Percentiles rank a stretch among this genome's conserved stretches.
phyloP scores from a whole-genome alignment of 2,888 invertebrate species.

The Julus scandinavius region DNA sequence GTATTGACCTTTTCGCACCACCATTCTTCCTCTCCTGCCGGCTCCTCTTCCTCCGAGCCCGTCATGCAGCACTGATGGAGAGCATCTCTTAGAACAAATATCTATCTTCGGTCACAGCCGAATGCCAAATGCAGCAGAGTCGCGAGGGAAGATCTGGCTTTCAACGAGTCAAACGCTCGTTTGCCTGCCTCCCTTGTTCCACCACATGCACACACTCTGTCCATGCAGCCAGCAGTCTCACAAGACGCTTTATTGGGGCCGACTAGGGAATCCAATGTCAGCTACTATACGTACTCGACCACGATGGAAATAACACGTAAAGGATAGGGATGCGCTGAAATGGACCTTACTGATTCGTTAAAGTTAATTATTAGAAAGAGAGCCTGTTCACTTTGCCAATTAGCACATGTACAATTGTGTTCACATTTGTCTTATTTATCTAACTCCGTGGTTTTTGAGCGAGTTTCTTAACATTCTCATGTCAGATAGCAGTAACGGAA shows the following conservation, averaged over 20 bases:
- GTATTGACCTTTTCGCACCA: slow-evolving; percentile 54
- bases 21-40: slow-evolving; percentile 50
- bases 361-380: too few species aligned
- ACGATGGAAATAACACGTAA: too few species aligned
- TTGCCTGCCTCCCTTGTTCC: not conserved
- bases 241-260: not conserved
- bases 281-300: too few species aligned
- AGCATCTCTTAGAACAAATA: not conserved
- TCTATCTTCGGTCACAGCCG: slow-evolving; percentile 18
- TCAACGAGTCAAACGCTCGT: not conserved
- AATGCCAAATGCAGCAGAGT: slow-evolving; percentile 17
- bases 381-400: too few species aligned
- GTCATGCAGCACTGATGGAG: slow-evolving; percentile 51
- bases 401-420: too few species aligned
- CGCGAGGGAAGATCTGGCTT: not conserved
- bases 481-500: too few species aligned
- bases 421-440: too few species aligned
- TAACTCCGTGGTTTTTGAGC: too few species aligned
- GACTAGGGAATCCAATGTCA: too few species aligned
- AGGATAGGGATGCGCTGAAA: too few species aligned
- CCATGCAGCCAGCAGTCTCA: not conserved
- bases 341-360: too few species aligned
- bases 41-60: slow-evolving; percentile 43
- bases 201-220: not conserved
- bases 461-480: too few species aligned